Conservation (phyloP, 2,888 invertebrate genomes). For the Ornithoptera priamus region DNA sequence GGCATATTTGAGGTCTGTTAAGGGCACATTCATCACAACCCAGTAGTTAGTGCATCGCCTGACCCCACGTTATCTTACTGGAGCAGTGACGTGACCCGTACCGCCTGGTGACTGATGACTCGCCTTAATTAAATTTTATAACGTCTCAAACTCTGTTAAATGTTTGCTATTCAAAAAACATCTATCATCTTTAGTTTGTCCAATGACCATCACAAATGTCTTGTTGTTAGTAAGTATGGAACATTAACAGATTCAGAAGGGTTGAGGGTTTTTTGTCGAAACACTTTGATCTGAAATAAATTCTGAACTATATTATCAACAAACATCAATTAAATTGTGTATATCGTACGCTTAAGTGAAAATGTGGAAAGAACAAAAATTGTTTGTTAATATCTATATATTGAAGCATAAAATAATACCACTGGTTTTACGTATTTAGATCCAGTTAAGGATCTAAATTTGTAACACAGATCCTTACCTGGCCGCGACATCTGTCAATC, state of each 20-base stretch:
- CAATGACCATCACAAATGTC: not conserved
- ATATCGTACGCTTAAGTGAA: no score
- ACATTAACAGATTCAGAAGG: no score
- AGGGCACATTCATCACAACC: conserved; percentile 72
- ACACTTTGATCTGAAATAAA: no score
- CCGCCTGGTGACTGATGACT: conserved; percentile 75
- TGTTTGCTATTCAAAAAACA: conserved; percentile 37
- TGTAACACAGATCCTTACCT: conserved; percentile 10
- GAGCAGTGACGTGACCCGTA: conserved; percentile 66
- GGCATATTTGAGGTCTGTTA: conserved; percentile 74
- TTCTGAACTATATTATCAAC: no score
- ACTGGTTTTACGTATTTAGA: not conserved
- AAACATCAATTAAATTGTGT: no score
- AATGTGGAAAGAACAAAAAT: no score
- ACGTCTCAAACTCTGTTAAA: conserved; percentile 40
- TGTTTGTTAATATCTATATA: not conserved
- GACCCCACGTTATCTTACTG: conserved; percentile 75
- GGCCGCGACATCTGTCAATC: conserved; percentile 33
- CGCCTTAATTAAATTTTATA: conserved; percentile 77
- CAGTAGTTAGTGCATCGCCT: conserved; percentile 67
- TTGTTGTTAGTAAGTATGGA: no score
- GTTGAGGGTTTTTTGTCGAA: not conserved
- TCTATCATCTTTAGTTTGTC: conserved; percentile 12
- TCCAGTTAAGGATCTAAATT: conserved; percentile 7
- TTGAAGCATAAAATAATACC: not conserved